These are phyloP conservation scores for Glyptemys insculpta DNA, from an alignment of 2,797 vertebrate genomes.

Conservation along the genomic window DNA sequence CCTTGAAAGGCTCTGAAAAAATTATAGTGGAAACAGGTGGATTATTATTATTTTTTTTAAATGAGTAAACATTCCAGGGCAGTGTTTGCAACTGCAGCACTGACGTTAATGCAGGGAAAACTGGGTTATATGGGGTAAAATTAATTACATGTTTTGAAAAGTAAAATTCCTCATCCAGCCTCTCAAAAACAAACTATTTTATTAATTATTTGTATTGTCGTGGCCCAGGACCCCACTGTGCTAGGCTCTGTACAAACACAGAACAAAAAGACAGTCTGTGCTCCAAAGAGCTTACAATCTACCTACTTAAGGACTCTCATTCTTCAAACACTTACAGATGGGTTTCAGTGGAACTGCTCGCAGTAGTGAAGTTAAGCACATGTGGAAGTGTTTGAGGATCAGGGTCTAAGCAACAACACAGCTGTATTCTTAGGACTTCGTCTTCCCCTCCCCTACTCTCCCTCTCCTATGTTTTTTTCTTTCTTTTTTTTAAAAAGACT, in stretches of 20 bases:
- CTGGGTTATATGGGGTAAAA: background rate
- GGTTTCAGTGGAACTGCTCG: background rate
- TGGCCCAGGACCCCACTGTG: too few relatives aligned
- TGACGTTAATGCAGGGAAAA: background rate
- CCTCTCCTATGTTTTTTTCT: background rate
- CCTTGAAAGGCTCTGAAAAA: background rate
- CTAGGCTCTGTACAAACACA: background rate
- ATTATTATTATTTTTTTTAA: background rate
- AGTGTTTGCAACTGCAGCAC: background rate
- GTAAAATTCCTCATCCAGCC: background rate
- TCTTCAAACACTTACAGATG: background rate
- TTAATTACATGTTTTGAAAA: background rate
- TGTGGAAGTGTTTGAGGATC: background rate
- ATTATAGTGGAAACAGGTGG: fast-evolving
- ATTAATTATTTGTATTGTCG: background rate
- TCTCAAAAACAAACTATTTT: background rate
- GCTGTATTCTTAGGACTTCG: background rate
- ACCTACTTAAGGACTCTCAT: background rate
- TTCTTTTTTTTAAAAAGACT: background rate
- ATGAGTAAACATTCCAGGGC: background rate
- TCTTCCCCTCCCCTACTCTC: background rate
- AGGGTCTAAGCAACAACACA: background rate
- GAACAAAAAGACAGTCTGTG: background rate
- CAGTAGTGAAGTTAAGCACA: background rate
- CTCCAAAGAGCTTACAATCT: too few relatives aligned